Base-by-base conservation (phyloP, 2,797 vertebrate species). In the Typhlichthys subterraneus region DNA sequence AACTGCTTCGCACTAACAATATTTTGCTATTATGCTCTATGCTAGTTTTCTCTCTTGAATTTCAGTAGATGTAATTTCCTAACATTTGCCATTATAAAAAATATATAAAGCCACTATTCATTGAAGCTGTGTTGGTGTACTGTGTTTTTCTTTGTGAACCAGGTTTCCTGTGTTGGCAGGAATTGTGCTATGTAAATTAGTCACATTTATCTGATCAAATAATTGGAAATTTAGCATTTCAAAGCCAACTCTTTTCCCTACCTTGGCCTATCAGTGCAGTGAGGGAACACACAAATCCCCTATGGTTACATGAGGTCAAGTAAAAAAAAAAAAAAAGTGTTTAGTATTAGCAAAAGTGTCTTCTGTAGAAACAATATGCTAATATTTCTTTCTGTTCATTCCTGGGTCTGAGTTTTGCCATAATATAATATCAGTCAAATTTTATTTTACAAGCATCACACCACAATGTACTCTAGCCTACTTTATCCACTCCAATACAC, bases 221-320 rank as follows among this genome's bases (percentile, higher is more conserved):
- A 81, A 81, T 79, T 59, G 67, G 4, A 5, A 9, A 84, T 86
- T 86, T 87, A 87, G 75, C 82, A 85, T 89, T 83, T 89, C 76
- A 89, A 88, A 88, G 75, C 51, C 8, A 57, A 13, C 23, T 48
- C 61, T 69, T 84, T 83, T 58, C 65, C 73, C 45, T 63, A 70
- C 76, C 64, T 70, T 65, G 58, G 61, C 60, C 66, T 70, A 70
- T 70, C 47, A 67, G 59, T 33, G 57, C 38, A 61, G 48, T 45
- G 53, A 50, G 6, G 45, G 4, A 54, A 72, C 69, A 63, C 69
- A 63, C 57, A 65, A 42, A 2, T 63, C 64, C 68, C 14, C 69
- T 64, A 66, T 48, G 17, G 70, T 66, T 61, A 69, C 49, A 77
- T 81, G 84, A 66, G 76, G 81, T 77, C 33, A n/a, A 83, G 69